Evolutionary conservation across 2,113 vertebrate genomes (phyloP).

Genomic region (Trochalopteron elliotii): DNA sequence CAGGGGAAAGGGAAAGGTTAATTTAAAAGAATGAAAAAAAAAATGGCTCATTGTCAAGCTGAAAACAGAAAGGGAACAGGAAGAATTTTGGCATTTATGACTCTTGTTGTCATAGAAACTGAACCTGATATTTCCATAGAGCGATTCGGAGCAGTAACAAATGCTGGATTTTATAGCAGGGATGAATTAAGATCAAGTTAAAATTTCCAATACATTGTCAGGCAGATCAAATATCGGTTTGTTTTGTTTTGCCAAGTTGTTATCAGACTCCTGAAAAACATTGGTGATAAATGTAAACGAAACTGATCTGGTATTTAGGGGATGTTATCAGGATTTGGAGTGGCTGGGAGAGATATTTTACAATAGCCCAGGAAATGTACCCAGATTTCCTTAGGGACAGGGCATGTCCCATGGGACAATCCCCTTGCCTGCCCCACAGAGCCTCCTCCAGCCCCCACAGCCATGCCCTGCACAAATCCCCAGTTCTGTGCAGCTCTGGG

Average conservation of each 20-base stretch:
- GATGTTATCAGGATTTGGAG: neutral
- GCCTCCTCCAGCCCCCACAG: neutral
- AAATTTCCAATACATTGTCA: constrained; percentile 33
- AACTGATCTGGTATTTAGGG: neutral
- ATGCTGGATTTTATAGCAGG: neutral
- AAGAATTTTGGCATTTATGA: constrained; percentile 65
- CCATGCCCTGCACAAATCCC: neutral
- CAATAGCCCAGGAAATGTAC: neutral
- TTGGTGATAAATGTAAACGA: neutral
- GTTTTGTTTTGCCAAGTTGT: neutral
- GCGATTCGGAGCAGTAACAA: constrained; percentile 3
- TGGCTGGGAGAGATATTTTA: neutral
- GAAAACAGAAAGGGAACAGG: constrained; percentile 45
- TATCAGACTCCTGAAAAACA: constrained; percentile 1
- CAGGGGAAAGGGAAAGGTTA: constrained; percentile 27
- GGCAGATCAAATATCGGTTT: constrained; percentile 13
- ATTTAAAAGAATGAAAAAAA: neutral
- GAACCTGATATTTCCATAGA: constrained; percentile 62
- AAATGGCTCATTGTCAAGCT: neutral
- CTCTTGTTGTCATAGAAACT: constrained; percentile 65
- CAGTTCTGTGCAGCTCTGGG: accelerated
- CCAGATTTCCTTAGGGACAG: neutral
- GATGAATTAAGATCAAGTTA: constrained; percentile 52
- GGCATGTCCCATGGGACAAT: accelerated
- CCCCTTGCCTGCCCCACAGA: neutral